Conservation (phyloP, 2,113 vertebrate species). For the Ophthalmolycus amberensis region DNA sequence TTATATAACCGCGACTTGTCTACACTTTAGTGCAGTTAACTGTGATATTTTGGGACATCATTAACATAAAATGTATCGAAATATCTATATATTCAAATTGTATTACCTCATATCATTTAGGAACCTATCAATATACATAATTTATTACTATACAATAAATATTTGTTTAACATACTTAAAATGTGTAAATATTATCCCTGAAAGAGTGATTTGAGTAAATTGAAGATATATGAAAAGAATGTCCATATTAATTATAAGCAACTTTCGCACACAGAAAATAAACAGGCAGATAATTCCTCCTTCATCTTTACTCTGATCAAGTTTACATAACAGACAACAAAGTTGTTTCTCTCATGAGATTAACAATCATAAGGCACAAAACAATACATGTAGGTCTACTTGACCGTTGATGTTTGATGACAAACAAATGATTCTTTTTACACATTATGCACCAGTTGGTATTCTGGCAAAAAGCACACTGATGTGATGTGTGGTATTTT, state of each 20-base stretch:
- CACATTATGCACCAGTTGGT: neutral
- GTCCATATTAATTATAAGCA: neutral
- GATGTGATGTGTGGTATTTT: neutral
- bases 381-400: neutral
- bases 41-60: neutral
- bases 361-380: constrained; percentile 26
- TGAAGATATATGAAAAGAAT: neutral
- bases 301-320: constrained; percentile 20
- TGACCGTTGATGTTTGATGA: neutral
- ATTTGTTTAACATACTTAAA: neutral
- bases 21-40: neutral
- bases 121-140: neutral
- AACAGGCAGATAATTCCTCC: neutral
- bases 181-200: neutral
- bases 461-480: neutral
- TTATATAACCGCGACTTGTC: neutral
- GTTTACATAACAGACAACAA: constrained; percentile 1
- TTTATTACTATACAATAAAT: neutral
- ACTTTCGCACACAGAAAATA: neutral
- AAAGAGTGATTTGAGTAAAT: neutral
- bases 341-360: neutral
- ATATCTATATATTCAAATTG: neutral
- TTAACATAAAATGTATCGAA: neutral
- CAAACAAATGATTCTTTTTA: neutral
- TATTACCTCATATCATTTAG: neutral